These are phyloP conservation scores for Cirrhinus mrigala DNA, from an alignment of 2,797 vertebrate genomes.

Conservation along the genomic window DNA sequence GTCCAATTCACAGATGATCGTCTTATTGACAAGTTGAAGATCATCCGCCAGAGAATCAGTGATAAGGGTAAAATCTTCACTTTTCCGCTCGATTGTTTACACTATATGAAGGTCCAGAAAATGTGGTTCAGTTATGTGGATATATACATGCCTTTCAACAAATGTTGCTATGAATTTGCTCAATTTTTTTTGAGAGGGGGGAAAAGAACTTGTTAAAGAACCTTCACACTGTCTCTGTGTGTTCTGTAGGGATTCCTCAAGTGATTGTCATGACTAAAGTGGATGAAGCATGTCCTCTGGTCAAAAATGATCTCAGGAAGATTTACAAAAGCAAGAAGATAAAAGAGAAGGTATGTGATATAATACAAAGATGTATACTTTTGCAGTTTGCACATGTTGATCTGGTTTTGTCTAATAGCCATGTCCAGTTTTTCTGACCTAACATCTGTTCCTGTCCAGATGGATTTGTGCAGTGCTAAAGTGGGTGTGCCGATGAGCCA, in stretches of 20 bases:
- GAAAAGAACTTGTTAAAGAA: neutral
- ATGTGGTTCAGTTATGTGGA: neutral
- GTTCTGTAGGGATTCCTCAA: conserved; percentile 30
- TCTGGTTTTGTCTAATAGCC: neutral
- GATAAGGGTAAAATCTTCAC: no score
- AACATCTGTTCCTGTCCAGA: conserved; percentile 11
- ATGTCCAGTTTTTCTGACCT: neutral
- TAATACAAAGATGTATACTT: neutral
- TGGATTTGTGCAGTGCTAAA: neutral
- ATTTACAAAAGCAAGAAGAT: conserved; percentile 21
- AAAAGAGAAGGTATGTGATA: conserved; percentile 48
- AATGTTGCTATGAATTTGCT: neutral
- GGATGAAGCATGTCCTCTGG: conserved; percentile 30
- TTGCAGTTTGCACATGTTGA: neutral
- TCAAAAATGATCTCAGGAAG: conserved; percentile 25
- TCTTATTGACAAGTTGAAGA: no score
- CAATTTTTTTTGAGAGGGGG: neutral
- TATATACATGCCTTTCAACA: neutral
- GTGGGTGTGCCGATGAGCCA: conserved; percentile 11
- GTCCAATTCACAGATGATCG: no score
- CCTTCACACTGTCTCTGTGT: neutral
- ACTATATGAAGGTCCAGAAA: neutral
- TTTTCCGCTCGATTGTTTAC: neutral
- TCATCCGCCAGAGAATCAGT: no score
- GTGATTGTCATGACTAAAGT: conserved; percentile 38